phyloP scores from a whole-genome alignment of 2,888 invertebrate species.

The Monopis laevigella region DNA sequence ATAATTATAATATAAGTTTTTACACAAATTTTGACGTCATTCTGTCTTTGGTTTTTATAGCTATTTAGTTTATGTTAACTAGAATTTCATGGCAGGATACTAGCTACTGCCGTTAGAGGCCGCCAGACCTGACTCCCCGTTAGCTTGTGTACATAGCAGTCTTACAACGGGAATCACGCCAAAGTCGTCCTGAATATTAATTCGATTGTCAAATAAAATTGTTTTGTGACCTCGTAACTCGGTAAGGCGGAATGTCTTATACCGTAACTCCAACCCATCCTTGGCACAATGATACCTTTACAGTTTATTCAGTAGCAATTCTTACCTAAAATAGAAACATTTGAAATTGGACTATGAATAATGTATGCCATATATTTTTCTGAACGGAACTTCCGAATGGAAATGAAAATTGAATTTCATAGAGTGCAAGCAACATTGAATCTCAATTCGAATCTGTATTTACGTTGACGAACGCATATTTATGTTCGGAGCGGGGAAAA shows the following conservation, averaged over 20 bases:
- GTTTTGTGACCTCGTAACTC: constrained; percentile 13
- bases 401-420: constrained; percentile 12
- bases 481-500: constrained; percentile 1
- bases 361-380: constrained; percentile 3
- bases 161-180: constrained; percentile 34
- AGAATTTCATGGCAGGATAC: too few relatives aligned
- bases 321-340: constrained; percentile 6
- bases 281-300: constrained; percentile 6
- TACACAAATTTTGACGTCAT: too few relatives aligned
- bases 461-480: neutral
- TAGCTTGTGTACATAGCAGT: constrained; percentile 26
- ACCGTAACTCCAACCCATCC: constrained; percentile 8
- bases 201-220: constrained; percentile 34
- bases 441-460: constrained; percentile 2
- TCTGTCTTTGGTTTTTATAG: too few relatives aligned
- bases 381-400: neutral
- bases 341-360: constrained; percentile 9
- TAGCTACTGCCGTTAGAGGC: constrained; percentile 30
- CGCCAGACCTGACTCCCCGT: constrained; percentile 31
- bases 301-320: neutral
- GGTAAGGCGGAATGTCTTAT: constrained; percentile 11
- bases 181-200: constrained; percentile 49
- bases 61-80: too few relatives aligned
- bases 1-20: too few relatives aligned
- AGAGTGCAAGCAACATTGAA: constrained; percentile 9